Conservation (phyloP, 2,113 vertebrate species). For the Parus major region DNA sequence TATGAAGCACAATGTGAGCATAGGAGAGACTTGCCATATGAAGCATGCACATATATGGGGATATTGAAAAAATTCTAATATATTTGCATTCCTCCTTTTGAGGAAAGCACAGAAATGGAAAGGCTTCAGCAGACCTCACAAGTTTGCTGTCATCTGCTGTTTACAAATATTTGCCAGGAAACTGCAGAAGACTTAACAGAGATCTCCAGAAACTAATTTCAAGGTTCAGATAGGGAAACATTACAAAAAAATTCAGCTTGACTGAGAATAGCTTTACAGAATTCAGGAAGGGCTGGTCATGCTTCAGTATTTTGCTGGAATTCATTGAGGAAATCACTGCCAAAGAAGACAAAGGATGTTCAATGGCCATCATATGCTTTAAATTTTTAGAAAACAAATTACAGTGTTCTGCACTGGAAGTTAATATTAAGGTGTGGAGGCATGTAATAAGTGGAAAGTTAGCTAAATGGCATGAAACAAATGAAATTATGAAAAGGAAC, state of each 20-base stretch:
- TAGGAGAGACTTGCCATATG: neutral
- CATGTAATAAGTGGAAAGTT: conserved; percentile 69
- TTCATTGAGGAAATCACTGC: conserved; percentile 59
- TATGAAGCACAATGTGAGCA: neutral
- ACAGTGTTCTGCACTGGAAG: conserved; percentile 43
- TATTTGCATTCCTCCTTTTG: neutral
- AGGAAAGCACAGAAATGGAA: neutral
- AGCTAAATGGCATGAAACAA: conserved; percentile 66
- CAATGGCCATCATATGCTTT: conserved; percentile 45
- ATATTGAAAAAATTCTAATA: neutral
- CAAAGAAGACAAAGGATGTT: conserved; percentile 49
- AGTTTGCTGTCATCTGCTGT: neutral
- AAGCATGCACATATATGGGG: neutral
- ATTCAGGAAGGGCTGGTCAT: conserved; percentile 49
- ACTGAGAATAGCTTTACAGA: conserved; percentile 13
- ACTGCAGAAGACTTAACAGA: neutral
- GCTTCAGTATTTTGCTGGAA: conserved; percentile 51
- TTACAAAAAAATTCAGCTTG: conserved; percentile 22
- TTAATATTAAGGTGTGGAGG: conserved; percentile 58
- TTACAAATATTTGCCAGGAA: neutral
- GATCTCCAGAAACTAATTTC: neutral
- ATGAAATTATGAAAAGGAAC: conserved; percentile 53
- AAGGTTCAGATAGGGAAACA: conserved; percentile 7
- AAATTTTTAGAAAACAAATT: conserved; percentile 61
- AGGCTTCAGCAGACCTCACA: neutral